Percentiles rank a stretch among this genome's conserved stretches.
These are phyloP conservation scores for Enoplosus armatus DNA, from an alignment of 2,797 vertebrate genomes.

Conservation along the genomic window DNA sequence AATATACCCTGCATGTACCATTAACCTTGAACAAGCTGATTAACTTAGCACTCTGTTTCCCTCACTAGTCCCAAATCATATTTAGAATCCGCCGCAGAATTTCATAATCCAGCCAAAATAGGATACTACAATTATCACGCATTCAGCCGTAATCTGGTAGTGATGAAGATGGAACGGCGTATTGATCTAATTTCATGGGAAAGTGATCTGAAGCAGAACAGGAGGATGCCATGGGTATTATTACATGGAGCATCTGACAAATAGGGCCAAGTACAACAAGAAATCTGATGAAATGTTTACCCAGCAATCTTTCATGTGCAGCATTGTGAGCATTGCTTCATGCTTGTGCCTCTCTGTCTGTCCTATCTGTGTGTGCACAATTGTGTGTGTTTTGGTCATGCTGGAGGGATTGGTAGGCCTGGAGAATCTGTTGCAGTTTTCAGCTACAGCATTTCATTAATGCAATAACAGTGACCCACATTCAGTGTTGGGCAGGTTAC, in stretches of 20 bases:
- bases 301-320: conserved; percentile 14
- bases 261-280: conserved; percentile 12
- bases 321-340: conserved; percentile 1
- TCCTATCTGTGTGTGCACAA: conserved; percentile 9
- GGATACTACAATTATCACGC: conserved; percentile 35
- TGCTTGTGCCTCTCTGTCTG: background rate
- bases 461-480: background rate
- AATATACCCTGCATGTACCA: conserved; percentile 67
- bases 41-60: conserved; percentile 54
- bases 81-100: conserved; percentile 59
- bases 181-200: conserved; percentile 68
- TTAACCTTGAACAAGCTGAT: conserved; percentile 80
- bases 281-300: conserved; percentile 45
- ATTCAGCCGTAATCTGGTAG: conserved; percentile 51
- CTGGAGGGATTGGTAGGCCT: background rate
- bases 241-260: conserved; percentile 4
- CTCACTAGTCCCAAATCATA: conserved; percentile 60
- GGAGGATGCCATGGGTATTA: conserved; percentile 17
- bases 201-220: conserved; percentile 43
- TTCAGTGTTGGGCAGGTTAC: background rate
- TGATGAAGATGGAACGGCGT: conserved; percentile 47
- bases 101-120: conserved; percentile 57
- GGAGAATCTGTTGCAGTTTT: conserved; percentile 3
- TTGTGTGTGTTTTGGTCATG: conserved; percentile 17
- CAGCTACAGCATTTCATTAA: conserved; percentile 15